phyloP scores from a whole-genome alignment of 2,797 vertebrate genomes.

The Pagetopsis macropterus region DNA sequence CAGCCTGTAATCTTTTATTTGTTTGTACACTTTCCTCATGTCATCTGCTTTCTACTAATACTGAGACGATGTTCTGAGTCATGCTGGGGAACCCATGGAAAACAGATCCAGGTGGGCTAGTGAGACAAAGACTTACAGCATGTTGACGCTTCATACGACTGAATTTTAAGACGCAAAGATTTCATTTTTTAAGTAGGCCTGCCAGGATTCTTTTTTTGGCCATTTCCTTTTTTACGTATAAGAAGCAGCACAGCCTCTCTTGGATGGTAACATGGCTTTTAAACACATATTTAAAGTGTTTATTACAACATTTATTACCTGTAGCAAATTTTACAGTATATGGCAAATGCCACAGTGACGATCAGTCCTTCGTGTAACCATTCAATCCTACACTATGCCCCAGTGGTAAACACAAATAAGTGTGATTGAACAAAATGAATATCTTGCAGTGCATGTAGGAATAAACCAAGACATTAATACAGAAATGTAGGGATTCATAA shows the following conservation, averaged over 20 bases:
- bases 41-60: conserved; percentile 83
- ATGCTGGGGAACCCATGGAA: conserved; percentile 54
- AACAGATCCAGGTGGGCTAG: conserved; percentile 66
- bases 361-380: background rate
- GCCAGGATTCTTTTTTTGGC: background rate
- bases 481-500: background rate
- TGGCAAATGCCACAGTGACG: background rate
- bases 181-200: conserved; percentile 1
- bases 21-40: conserved; percentile 82
- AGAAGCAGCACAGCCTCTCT: no score
- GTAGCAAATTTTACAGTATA: no score
- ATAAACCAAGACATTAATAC: conserved; percentile 10
- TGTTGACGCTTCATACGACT: conserved; percentile 23
- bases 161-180: conserved; percentile 3
- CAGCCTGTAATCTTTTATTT: conserved; percentile 85
- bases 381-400: background rate
- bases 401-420: background rate
- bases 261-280: no score
- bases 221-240: no score
- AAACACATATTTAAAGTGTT: no score
- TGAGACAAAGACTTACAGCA: conserved; percentile 30
- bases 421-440: background rate
- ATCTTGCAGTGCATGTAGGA: background rate
- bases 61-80: conserved; percentile 69
- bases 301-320: no score